phyloP scores from a whole-genome alignment of 2,113 vertebrate genomes.

The Gavialis gangeticus region DNA sequence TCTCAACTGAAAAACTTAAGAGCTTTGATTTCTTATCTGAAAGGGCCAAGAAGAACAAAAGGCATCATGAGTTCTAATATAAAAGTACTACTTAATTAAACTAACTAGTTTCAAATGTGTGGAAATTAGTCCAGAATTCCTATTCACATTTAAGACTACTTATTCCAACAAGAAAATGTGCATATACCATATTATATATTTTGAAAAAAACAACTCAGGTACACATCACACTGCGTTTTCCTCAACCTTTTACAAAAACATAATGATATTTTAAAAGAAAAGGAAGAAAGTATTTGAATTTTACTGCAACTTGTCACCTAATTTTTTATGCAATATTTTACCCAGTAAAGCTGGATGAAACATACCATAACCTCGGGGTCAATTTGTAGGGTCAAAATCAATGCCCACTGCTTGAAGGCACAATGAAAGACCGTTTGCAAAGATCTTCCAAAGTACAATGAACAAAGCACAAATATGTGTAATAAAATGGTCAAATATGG shows the following conservation, averaged over 20 bases:
- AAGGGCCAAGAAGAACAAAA: neutral
- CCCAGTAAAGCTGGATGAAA: neutral
- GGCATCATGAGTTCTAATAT: neutral
- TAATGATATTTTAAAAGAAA: neutral
- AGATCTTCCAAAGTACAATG: too few relatives aligned
- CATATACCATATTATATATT: neutral
- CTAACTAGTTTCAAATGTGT: neutral
- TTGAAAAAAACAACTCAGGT: neutral
- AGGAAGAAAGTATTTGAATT: neutral
- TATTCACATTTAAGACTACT: constrained; percentile 11
- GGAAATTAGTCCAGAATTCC: neutral
- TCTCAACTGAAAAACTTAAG: neutral
- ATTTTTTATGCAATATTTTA: neutral
- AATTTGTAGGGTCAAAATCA: neutral
- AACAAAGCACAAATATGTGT: too few relatives aligned
- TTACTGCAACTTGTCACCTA: neutral
- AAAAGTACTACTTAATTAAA: constrained; percentile 1
- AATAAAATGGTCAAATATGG: too few relatives aligned
- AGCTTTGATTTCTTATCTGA: neutral
- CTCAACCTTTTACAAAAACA: neutral
- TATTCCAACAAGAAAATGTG: neutral
- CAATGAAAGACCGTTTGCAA: too few relatives aligned
- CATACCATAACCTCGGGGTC: neutral
- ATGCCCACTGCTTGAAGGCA: too few relatives aligned
- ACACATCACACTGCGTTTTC: neutral